These are phyloP conservation scores for Epiblema foenella DNA, from an alignment of 2,888 invertebrate genomes.

Conservation along the genomic window DNA sequence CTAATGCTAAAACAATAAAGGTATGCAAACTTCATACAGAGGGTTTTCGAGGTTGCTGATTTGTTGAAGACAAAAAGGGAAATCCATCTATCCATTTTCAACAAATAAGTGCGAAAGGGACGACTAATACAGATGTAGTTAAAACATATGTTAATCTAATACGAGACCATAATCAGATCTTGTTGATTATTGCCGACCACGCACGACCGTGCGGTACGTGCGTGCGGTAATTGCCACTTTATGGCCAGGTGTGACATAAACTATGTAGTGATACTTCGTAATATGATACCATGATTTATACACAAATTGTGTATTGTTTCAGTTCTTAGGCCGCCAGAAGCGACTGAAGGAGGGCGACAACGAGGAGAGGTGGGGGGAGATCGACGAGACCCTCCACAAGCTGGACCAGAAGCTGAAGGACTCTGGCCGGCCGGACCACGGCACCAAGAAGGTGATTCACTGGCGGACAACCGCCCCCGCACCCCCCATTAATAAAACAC, in stretches of 20 bases:
- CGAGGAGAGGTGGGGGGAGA: conserved; percentile 76
- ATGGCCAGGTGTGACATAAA: too few species aligned
- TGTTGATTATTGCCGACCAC: neutral
- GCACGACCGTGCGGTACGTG: too few species aligned
- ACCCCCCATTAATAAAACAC: too few species aligned
- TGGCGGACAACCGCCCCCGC: too few species aligned
- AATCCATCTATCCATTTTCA: too few species aligned
- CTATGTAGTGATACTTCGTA: too few species aligned
- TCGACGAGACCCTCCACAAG: conserved; percentile 74
- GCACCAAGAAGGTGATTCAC: conserved; percentile 88
- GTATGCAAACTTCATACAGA: too few species aligned
- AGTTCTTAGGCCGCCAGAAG: conserved; percentile 75
- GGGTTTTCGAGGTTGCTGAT: too few species aligned
- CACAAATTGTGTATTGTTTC: neutral
- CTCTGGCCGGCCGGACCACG: conserved; percentile 74
- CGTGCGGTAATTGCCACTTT: too few species aligned
- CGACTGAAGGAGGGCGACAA: conserved; percentile 72
- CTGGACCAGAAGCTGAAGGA: conserved; percentile 72
- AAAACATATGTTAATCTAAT: conserved; percentile 6
- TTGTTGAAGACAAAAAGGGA: too few species aligned
- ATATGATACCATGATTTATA: too few species aligned
- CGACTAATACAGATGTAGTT: neutral
- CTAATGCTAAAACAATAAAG: too few species aligned
- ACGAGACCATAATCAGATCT: conserved; percentile 2
- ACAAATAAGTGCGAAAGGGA: neutral